Evolutionary conservation across 1,140 invertebrate genomes (phyloP).

Genomic region (Drosophila busckii): DNA sequence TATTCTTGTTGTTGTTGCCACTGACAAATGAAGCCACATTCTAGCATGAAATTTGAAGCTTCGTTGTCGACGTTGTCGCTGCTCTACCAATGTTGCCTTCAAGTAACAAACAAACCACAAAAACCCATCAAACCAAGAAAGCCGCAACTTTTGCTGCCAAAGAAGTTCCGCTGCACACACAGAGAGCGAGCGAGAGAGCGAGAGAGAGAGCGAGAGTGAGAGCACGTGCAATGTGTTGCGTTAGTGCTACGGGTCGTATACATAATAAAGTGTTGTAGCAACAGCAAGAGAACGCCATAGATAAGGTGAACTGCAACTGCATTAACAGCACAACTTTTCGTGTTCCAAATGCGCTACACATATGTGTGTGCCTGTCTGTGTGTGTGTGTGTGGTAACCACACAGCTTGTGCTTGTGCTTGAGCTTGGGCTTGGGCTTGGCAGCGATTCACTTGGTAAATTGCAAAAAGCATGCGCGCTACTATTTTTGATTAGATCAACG

Average conservation of each 20-base stretch:
- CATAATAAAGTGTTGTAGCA: too few species aligned
- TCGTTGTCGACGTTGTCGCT: conserved; percentile 5
- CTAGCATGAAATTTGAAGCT: conserved; percentile 31
- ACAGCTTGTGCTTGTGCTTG: background rate
- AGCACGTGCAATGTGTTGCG: too few species aligned
- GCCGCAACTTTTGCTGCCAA: conserved; percentile 33
- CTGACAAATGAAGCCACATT: conserved; percentile 49
- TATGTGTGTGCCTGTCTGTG: background rate
- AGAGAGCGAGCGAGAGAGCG: background rate
- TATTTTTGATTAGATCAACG: conserved; percentile 21
- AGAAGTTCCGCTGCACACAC: conserved; percentile 5
- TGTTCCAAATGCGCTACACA: conserved; percentile 8
- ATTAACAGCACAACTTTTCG: conserved; percentile 2
- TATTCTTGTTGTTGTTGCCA: too few species aligned
- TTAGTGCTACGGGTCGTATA: too few species aligned
- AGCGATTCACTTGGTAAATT: conserved; percentile 48
- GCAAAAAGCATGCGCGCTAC: conserved; percentile 22
- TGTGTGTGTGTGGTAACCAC: background rate
- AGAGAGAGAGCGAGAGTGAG: background rate
- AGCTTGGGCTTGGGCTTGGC: conserved; percentile 3
- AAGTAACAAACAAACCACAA: conserved; percentile 48
- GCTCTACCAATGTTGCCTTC: conserved; percentile 20
- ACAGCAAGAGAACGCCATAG: too few species aligned
- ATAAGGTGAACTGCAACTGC: too few species aligned
- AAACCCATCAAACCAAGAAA: conserved; percentile 44